phyloP scores from a whole-genome alignment of 2,113 vertebrate species.

The Origma solitaria region DNA sequence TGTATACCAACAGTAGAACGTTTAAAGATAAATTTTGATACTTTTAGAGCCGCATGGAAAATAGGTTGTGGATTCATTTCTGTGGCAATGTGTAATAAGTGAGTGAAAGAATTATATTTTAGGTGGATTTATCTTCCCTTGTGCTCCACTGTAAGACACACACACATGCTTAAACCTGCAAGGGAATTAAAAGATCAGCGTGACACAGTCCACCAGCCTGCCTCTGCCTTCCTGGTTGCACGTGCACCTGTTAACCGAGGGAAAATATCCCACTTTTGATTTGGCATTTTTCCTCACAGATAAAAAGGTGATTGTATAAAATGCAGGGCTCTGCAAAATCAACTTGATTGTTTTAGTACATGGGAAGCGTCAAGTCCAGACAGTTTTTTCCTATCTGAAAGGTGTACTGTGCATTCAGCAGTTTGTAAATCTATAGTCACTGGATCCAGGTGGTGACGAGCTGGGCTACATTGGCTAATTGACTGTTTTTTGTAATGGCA shows the following conservation, averaged over 20 bases:
- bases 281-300: neutral
- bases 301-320: neutral
- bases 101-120: neutral
- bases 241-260: neutral
- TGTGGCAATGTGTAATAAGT: neutral
- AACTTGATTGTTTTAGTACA: rapidly evolving
- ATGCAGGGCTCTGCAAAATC: neutral
- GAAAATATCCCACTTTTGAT: neutral
- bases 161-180: neutral
- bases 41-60: neutral
- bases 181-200: neutral
- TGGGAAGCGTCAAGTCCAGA: neutral
- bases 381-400: neutral
- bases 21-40: neutral
- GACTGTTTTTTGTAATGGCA: neutral
- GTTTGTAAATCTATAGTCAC: neutral
- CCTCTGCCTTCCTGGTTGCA: neutral
- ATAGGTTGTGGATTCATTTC: neutral
- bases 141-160: neutral
- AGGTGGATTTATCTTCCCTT: neutral
- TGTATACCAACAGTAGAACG: neutral
- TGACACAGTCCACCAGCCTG: neutral
- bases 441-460: neutral
- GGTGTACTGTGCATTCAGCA: rapidly evolving
- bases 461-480: neutral